A percentile compares a stretch with the other conserved stretches of the same genome.
phyloP scores from a whole-genome alignment of 2,113 vertebrate genomes.

The Alaudala cheleensis region DNA sequence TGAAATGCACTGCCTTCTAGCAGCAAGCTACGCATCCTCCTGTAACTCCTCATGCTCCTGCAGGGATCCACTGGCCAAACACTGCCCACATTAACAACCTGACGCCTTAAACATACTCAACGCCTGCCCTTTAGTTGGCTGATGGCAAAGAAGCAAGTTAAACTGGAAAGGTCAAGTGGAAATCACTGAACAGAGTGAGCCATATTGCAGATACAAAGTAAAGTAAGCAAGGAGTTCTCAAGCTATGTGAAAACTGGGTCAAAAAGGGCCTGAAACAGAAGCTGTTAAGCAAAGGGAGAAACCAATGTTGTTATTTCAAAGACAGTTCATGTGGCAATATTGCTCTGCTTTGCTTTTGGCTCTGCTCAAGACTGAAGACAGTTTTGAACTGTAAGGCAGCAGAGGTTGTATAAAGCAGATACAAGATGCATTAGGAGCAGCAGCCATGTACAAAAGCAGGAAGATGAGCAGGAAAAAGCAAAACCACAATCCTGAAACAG shows the following conservation, averaged over 20 bases:
- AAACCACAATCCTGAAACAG: background rate
- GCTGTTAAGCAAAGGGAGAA: constrained; percentile 20
- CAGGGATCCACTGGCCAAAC: background rate
- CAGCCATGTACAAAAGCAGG: background rate
- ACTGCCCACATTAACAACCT: background rate
- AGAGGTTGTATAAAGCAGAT: background rate
- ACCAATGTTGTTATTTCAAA: background rate
- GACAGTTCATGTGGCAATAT: background rate
- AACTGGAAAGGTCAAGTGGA: background rate
- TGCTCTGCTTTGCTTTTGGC: background rate
- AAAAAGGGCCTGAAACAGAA: constrained; percentile 23
- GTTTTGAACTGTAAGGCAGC: background rate
- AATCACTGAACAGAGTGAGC: background rate
- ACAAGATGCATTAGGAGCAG: background rate
- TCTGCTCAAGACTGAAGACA: background rate
- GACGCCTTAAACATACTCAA: background rate
- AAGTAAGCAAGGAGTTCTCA: background rate
- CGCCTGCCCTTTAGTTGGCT: background rate
- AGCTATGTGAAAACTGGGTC: background rate
- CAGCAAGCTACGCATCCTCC: background rate
- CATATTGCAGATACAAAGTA: background rate
- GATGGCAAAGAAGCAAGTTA: background rate
- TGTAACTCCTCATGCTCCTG: accelerated
- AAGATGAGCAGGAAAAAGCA: background rate
- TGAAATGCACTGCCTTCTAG: background rate